These are phyloP conservation scores for Chalcis sispes DNA, from an alignment of 2,888 invertebrate genomes.

Conservation along the genomic window DNA sequence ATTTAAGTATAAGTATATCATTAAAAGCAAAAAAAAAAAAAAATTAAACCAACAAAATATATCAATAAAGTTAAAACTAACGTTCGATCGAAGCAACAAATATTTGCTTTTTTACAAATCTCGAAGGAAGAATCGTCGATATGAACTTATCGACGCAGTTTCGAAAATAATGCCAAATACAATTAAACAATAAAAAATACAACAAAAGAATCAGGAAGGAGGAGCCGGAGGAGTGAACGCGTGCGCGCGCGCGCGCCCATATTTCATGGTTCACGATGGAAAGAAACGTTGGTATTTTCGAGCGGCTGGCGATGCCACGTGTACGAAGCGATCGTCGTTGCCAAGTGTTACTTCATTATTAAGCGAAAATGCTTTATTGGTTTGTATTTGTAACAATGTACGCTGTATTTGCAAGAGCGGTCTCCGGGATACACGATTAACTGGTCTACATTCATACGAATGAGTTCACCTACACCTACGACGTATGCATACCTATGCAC, in stretches of 20 bases:
- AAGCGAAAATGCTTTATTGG: conserved; percentile 8
- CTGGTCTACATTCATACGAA: conserved; percentile 1
- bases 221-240: neutral
- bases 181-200: neutral
- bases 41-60: no score
- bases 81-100: no score
- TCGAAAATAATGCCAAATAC: conserved; percentile 26
- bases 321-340: neutral
- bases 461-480: neutral
- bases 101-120: no score
- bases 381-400: conserved; percentile 21
- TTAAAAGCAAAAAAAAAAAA: no score
- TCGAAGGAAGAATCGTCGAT: no score
- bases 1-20: no score
- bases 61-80: no score
- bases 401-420: conserved; percentile 5
- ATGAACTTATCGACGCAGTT: no score
- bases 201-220: neutral
- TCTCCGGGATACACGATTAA: conserved; percentile 5
- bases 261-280: neutral
- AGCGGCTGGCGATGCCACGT: no score
- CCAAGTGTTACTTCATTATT: conserved; percentile 16
- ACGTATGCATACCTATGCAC: no score
- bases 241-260: no score
- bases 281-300: neutral